Evolutionary conservation across 2,888 invertebrate species (phyloP).

Genomic region (Theretra japonica): DNA sequence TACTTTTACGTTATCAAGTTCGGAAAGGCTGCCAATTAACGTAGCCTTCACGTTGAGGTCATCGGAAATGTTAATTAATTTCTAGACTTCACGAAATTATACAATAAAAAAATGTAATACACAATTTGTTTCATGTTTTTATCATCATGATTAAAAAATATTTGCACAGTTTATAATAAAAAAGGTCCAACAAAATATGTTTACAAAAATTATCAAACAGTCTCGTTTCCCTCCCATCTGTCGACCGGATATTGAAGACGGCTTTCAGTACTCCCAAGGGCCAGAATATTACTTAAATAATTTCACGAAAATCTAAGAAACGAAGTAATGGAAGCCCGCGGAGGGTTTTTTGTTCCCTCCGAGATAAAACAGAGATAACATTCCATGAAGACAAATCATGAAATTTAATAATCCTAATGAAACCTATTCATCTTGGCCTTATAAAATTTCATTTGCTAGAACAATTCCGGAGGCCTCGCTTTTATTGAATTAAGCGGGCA

Average conservation of each 20-base stretch:
- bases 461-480: slow-evolving; percentile 17
- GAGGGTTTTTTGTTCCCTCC: slow-evolving; percentile 21
- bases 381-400: slow-evolving; percentile 29
- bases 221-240: slow-evolving; percentile 19
- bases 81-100: not conserved
- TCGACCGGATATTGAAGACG: slow-evolving; percentile 23
- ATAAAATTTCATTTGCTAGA: slow-evolving; percentile 28
- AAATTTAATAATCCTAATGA: slow-evolving; percentile 29
- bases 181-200: slow-evolving; percentile 9
- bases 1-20: slow-evolving; percentile 25
- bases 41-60: slow-evolving; percentile 8
- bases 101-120: too few relatives aligned
- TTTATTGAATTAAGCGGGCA: slow-evolving; percentile 23
- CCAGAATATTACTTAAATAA: slow-evolving; percentile 23
- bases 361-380: slow-evolving; percentile 27
- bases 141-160: not conserved
- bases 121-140: too few relatives aligned
- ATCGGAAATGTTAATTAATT: slow-evolving; percentile 4
- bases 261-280: slow-evolving; percentile 19
- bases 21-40: slow-evolving; percentile 11
- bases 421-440: slow-evolving; percentile 28
- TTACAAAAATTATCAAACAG: slow-evolving; percentile 22
- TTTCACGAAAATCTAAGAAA: slow-evolving; percentile 22
- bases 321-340: slow-evolving; percentile 30
- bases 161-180: slow-evolving; percentile 2